Evolutionary conservation across 2,888 invertebrate genomes (phyloP), one percentile per base, ranked within the genome.

Genomic region (Vandiemenella viatica): DNA sequence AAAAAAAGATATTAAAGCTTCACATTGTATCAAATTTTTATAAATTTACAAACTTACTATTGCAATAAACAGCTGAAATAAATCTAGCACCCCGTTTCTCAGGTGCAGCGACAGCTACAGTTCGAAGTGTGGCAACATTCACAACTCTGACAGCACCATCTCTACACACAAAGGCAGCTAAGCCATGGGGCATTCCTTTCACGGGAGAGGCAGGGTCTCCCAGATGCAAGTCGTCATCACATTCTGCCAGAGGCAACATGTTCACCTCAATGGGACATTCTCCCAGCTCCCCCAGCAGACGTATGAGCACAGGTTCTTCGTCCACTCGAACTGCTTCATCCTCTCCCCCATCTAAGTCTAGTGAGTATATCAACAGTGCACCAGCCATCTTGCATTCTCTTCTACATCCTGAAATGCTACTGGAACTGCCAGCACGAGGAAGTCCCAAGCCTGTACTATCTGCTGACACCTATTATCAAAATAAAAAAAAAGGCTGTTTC

Each of bases 21-120:
- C n/a, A n/a, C n/a, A n/a, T n/a, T n/a, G n/a, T n/a, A n/a, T n/a
- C n/a, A n/a, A n/a, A n/a, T n/a, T n/a, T n/a, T n/a, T n/a, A n/a
- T n/a, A n/a, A n/a, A n/a, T n/a, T n/a, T n/a, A 32, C 10, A 48
- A 37, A 70, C 74, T 71, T 67, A 69, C 89, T 88, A 50, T 85
- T 83, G 64, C 91, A 91, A 65, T 86, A 91, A 1, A 83, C 81
- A 2, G 83, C 83, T 0, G 89, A 85, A 13, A 86, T 77, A 61
- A 90, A 89, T 60, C 77, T 79, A 41, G 79, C 77, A 37, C 75
- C 53, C 6, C 49, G 74, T 18, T 51, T 53, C 1, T 80, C 77
- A 32, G 81, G 74, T 55, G 74, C 73, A 21, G 83, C 82, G 53
- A 78, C 76, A 1, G 81, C 79, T 5, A 83, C 66, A 4, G 76